Evolutionary conservation across 2,113 vertebrate genomes (phyloP).

Genomic region (Charadrius vociferus): DNA sequence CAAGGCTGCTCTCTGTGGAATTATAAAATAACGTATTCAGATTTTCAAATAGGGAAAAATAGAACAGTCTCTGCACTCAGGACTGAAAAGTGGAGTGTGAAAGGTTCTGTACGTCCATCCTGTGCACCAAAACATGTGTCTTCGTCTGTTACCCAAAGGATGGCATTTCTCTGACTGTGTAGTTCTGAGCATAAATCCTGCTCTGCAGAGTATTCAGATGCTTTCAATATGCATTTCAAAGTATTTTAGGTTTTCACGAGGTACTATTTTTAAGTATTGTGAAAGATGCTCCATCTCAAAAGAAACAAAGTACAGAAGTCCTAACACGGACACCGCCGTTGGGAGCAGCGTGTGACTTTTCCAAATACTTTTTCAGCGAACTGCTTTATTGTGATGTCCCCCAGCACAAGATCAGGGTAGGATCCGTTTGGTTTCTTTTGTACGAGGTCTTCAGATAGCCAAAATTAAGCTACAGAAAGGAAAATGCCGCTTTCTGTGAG

Average conservation of each 20-base stretch:
- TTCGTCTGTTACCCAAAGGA: neutral
- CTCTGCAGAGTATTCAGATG: neutral
- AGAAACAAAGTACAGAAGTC: neutral
- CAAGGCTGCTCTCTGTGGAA: neutral
- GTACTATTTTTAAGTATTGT: neutral
- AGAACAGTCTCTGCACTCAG: neutral
- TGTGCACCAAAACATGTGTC: rapidly evolving
- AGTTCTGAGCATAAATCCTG: neutral
- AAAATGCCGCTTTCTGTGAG: too few relatives aligned
- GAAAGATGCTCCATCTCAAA: neutral
- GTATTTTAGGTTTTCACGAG: neutral
- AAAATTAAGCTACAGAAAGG: neutral
- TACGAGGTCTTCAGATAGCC: neutral
- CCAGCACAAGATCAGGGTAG: neutral
- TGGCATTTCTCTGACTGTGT: neutral
- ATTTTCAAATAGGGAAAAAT: neutral
- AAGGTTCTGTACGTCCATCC: neutral
- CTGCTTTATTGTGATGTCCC: rapidly evolving
- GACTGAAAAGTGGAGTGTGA: neutral
- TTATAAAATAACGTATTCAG: neutral
- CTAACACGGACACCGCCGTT: rapidly evolving
- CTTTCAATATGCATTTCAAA: neutral
- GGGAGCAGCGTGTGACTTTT: rapidly evolving
- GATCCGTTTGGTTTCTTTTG: rapidly evolving
- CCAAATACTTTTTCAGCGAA: neutral